Percentiles rank a stretch among this genome's conserved stretches.
Conservation (phyloP, 2,113 vertebrate species). For the Erpornis zantholeuca region DNA sequence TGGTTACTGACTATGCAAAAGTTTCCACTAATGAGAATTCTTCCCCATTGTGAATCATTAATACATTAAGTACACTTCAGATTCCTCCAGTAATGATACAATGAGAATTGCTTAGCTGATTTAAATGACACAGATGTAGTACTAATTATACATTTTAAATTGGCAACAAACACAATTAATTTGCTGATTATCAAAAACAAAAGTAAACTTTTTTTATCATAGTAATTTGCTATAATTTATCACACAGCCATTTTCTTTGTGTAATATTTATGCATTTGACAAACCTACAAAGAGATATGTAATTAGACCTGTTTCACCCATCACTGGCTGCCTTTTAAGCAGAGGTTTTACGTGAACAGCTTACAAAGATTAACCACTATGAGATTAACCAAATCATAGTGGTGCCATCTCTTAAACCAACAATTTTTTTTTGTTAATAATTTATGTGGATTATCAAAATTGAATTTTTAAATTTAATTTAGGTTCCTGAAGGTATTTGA, state of each 20-base stretch:
- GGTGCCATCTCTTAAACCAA: neutral
- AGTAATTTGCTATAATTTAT: conserved; percentile 60
- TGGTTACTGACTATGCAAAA: conserved; percentile 43
- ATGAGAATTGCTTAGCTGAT: conserved; percentile 52
- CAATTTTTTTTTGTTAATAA: neutral
- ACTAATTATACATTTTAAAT: conserved; percentile 60
- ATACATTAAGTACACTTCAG: conserved; percentile 60
- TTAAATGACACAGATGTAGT: conserved; percentile 57
- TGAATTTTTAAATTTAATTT: neutral
- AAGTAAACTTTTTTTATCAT: conserved; percentile 66
- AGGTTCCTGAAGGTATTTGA: neutral
- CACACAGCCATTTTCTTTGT: conserved; percentile 4
- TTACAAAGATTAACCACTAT: neutral
- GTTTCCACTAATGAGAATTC: conserved; percentile 48
- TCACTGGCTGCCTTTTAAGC: conserved; percentile 40
- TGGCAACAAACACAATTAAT: conserved; percentile 52
- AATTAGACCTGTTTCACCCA: conserved; percentile 65
- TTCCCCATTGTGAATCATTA: conserved; percentile 43
- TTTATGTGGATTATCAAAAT: neutral
- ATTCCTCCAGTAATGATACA: conserved; percentile 46
- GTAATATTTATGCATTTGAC: conserved; percentile 41
- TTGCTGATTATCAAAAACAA: conserved; percentile 61
- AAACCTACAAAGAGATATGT: conserved; percentile 46
- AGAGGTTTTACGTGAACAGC: conserved; percentile 14
- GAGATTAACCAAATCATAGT: neutral